Evolutionary conservation across 2,888 invertebrate species (phyloP).

Genomic region (Ennomos erosarius): DNA sequence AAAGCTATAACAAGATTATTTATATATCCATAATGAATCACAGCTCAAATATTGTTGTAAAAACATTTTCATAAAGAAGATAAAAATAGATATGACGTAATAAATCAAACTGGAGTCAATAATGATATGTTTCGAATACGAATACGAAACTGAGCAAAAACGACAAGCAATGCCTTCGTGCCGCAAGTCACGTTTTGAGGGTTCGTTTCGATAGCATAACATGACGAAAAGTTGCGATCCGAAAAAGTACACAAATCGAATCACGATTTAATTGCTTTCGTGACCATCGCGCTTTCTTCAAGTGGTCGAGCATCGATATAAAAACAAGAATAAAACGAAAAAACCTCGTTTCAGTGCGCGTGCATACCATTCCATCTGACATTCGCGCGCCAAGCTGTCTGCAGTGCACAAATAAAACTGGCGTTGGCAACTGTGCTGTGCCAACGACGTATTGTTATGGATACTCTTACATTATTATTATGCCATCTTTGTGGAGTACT

Average conservation of each 20-base stretch:
- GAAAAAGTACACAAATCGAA: conserved; percentile 55
- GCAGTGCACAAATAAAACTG: conserved; percentile 51
- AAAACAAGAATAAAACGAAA: conserved; percentile 44
- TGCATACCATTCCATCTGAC: conserved; percentile 59
- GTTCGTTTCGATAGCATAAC: conserved; percentile 32
- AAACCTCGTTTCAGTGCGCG: conserved; percentile 33
- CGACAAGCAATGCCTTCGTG: conserved; percentile 43
- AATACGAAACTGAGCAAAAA: conserved; percentile 26
- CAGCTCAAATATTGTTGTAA: background rate
- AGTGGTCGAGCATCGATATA: conserved; percentile 38
- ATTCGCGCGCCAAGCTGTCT: conserved; percentile 80
- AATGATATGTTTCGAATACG: conserved; percentile 13
- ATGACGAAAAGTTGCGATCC: conserved; percentile 45
- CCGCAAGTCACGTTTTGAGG: conserved; percentile 53
- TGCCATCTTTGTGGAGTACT: conserved; percentile 10
- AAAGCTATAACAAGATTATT: background rate
- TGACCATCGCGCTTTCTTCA: conserved; percentile 61
- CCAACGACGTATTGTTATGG: conserved; percentile 40
- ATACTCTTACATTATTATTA: conserved; percentile 31
- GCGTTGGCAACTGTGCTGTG: conserved; percentile 59
- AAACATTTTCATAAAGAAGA: background rate
- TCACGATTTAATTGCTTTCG: conserved; percentile 63
- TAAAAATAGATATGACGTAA: background rate
- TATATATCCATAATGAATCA: background rate
- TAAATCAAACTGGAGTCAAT: conserved; percentile 2